Evolutionary conservation across 2,888 invertebrate species (phyloP).

Genomic region (Nemapogon koenigi): DNA sequence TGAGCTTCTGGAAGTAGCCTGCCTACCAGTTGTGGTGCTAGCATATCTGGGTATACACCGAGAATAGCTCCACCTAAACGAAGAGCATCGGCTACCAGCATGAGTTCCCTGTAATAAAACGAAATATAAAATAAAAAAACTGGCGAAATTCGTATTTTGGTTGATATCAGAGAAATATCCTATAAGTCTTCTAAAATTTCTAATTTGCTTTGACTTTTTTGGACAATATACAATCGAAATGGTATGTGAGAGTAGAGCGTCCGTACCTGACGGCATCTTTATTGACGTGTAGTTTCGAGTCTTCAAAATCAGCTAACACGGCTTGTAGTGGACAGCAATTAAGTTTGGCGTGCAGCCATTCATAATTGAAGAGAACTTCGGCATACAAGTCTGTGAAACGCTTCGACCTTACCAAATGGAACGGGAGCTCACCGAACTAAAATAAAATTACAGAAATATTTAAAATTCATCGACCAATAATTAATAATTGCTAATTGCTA

Average conservation of each 20-base stretch:
- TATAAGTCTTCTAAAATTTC: no score
- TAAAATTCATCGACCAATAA: no score
- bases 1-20: constrained; percentile 84
- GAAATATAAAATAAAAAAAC: no score
- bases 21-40: constrained; percentile 93
- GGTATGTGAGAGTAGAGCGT: no score
- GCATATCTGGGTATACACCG: constrained; percentile 91
- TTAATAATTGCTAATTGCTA: no score
- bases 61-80: constrained; percentile 94
- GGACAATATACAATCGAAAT: no score
- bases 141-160: no score
- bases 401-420: constrained; percentile 89
- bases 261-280: constrained; percentile 78
- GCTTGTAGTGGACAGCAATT: constrained; percentile 95
- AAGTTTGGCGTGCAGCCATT: constrained; percentile 96
- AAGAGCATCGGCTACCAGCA: constrained; percentile 92
- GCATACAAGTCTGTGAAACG: constrained; percentile 90
- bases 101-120: constrained; percentile 72
- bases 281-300: constrained; percentile 82
- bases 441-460: constrained; percentile 19
- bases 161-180: no score
- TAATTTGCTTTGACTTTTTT: no score
- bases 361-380: constrained; percentile 95
- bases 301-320: constrained; percentile 94
- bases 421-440: constrained; percentile 94